phyloP scores from a whole-genome alignment of 2,888 invertebrate genomes.

The Thera britannica region DNA sequence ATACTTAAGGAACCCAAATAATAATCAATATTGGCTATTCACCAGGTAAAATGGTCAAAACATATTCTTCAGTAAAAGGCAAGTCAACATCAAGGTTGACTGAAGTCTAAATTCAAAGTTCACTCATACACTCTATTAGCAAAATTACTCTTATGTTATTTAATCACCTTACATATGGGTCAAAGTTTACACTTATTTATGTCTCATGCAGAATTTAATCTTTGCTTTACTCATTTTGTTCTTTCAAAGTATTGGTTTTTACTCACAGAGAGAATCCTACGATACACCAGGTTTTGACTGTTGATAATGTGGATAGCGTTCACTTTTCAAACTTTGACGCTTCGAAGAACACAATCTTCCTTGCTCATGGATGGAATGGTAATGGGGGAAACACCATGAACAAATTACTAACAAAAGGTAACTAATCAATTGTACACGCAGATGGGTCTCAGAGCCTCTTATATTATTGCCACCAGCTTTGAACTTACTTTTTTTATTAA shows the following conservation, averaged over 20 bases:
- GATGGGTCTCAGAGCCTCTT: not conserved
- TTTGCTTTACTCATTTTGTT: not conserved
- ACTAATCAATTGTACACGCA: not conserved
- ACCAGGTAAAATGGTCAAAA: constrained; percentile 49
- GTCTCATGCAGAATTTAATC: no score
- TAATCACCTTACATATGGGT: no score
- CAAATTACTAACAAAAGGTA: constrained; percentile 57
- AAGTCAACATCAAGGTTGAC: no score
- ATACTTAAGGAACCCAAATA: constrained; percentile 47
- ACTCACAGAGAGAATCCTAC: constrained; percentile 54
- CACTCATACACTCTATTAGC: no score
- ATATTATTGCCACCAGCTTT: no score
- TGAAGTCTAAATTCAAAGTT: no score
- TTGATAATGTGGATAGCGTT: constrained; percentile 47
- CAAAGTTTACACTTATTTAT: no score
- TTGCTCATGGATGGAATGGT: constrained; percentile 70
- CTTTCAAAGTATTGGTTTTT: not conserved
- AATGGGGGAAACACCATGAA: constrained; percentile 57
- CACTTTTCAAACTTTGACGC: constrained; percentile 51
- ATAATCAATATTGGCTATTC: constrained; percentile 58
- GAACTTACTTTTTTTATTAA: no score
- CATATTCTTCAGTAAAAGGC: not conserved
- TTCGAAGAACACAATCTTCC: constrained; percentile 54
- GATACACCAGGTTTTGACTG: constrained; percentile 47
- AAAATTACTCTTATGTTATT: no score